Evolutionary conservation across 2,113 vertebrate genomes (phyloP).

Genomic region (Setophaga coronata): DNA sequence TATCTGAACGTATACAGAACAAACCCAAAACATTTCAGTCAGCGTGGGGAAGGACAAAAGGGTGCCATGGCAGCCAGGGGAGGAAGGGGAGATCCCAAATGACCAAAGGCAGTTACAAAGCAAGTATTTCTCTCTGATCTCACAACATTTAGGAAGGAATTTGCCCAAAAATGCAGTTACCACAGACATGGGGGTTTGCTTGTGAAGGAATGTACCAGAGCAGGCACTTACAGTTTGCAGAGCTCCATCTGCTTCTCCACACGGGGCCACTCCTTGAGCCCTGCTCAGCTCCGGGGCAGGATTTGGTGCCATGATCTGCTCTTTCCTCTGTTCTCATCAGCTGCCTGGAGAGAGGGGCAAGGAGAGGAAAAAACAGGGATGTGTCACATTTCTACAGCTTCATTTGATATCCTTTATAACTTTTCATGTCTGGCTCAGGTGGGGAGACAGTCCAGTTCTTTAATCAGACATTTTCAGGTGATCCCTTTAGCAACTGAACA

Average conservation of each 20-base stretch:
- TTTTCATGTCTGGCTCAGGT: not conserved
- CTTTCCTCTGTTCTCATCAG: not conserved
- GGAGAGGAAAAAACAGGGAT: not conserved
- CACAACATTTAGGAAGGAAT: not conserved
- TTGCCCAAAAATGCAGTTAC: not conserved
- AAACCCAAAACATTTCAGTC: not conserved
- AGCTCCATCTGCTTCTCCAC: not conserved
- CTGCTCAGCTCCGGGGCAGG: not conserved
- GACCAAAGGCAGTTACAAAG: not conserved
- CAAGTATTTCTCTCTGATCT: not conserved
- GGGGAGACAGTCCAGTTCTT: not conserved
- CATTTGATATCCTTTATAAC: not conserved
- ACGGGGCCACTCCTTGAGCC: not conserved
- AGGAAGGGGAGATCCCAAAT: not conserved
- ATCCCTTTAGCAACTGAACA: not conserved
- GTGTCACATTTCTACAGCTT: not conserved
- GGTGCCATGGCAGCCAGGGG: not conserved
- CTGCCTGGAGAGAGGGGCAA: not conserved
- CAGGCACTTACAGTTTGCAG: conserved; percentile 3
- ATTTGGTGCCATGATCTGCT: not conserved
- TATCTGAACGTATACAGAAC: not conserved
- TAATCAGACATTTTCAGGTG: not conserved
- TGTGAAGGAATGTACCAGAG: not conserved
- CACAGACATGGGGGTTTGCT: not conserved
- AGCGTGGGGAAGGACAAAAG: not conserved